Evolutionary conservation across 1,140 invertebrate genomes (phyloP), one percentile per base, ranked within the genome.

Genomic region (Semibalanus balanoides): DNA sequence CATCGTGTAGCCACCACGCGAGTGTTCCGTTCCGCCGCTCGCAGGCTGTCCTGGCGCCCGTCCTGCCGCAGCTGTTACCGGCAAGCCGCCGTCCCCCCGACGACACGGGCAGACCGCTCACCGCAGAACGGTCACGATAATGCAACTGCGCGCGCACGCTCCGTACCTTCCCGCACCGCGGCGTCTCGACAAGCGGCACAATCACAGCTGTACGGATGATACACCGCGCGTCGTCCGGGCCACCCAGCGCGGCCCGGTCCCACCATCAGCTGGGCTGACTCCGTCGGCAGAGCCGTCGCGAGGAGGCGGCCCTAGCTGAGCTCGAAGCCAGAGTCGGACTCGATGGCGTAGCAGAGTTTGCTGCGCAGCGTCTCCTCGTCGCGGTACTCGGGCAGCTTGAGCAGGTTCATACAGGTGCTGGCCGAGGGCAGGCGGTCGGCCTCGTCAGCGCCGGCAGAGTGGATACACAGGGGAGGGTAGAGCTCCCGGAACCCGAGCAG

Each of bases 351-450:
- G 0, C 96, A 83, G 69, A 99, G 86, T 84, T 97, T 97, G 76
- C 92, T 90, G 77, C 88, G 88, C 78, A 99, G 84, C 76, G 88
- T 87, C 76, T 89, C 87, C 82, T 93, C 90, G 76, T 91, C 90
- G 71, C 88, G 87, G 82, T 96, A 96, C 80, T 96, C 91, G 0
- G 96, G 96, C 77, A 99, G 87, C 84, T 98, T 98, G 27, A 99
- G 85, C 71, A 99, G 87, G 87, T 99, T 99, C 90, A 98, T 96
- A 84, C 97, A 99, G 27, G 97, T 99, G 83, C 93, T 96, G 11
- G 96, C 93, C 43, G 95, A 95, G 0, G 96, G 96, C 79, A 99
- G 87, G 30, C 95, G 88, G 74, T 89, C 86, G n/a, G 28, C 28
- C 7, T 72, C 70, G 69, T 90, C 90, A 73, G 79, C 80, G 27